phyloP scores from a whole-genome alignment of 2,888 invertebrate genomes.

The Esperia sulphurella region DNA sequence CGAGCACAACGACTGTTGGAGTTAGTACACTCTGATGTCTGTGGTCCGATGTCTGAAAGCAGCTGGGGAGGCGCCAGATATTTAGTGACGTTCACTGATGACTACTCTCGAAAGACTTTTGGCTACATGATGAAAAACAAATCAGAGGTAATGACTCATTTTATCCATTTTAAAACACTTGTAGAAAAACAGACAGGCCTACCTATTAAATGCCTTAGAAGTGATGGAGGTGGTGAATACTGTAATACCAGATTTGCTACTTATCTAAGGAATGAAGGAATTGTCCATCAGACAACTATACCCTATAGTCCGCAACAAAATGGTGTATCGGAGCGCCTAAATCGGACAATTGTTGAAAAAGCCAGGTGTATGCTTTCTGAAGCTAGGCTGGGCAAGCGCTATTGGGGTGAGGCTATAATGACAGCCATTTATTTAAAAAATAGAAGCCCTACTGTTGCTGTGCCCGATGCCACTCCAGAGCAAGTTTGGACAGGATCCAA shows the following conservation, averaged over 20 bases:
- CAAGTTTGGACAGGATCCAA: slow-evolving; percentile 7
- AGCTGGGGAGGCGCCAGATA: not conserved
- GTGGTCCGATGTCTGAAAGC: slow-evolving; percentile 5
- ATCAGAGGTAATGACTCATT: no score
- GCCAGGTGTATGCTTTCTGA: slow-evolving; percentile 8
- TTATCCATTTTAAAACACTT: not conserved
- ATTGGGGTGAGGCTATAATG: slow-evolving; percentile 14
- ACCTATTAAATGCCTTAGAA: slow-evolving; percentile 3
- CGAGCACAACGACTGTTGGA: not conserved
- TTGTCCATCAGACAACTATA: slow-evolving; percentile 6
- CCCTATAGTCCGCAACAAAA: slow-evolving; percentile 6
- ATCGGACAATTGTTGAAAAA: slow-evolving; percentile 5
- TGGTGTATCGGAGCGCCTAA: slow-evolving; percentile 8
- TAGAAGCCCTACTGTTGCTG: slow-evolving; percentile 3
- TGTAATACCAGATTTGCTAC: not conserved
- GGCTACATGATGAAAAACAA: no score
- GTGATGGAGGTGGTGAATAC: slow-evolving; percentile 7
- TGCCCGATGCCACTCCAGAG: slow-evolving; percentile 7
- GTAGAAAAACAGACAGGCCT: not conserved
- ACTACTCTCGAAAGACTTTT: no score
- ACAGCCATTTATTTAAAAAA: slow-evolving; percentile 13
- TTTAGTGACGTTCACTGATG: not conserved
- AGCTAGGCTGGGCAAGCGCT: slow-evolving; percentile 7
- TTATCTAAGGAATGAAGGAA: slow-evolving; percentile 3
- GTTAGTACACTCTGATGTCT: slow-evolving; percentile 6